These are phyloP conservation scores for Otolemur crassicaudatus DNA, from an alignment of 2,797 vertebrate genomes.

Conservation along the genomic window DNA sequence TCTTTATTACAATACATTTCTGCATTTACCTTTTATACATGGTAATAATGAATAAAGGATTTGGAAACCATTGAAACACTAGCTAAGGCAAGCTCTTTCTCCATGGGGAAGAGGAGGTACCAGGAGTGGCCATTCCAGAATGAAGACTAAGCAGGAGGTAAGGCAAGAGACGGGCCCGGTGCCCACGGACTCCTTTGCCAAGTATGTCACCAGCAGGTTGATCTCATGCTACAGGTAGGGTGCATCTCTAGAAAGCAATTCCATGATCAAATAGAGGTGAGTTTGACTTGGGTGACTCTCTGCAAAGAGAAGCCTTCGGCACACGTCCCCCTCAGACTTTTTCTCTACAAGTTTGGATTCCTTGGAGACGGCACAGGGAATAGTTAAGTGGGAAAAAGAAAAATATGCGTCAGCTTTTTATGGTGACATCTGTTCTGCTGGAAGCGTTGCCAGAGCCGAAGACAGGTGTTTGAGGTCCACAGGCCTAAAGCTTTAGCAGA, in stretches of 20 bases:
- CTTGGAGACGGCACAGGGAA: neutral
- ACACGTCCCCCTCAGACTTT: neutral
- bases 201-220: fast-evolving
- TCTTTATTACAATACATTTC: neutral
- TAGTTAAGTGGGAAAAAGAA: neutral
- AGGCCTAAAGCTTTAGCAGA: neutral
- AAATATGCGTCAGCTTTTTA: neutral
- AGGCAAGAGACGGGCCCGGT: neutral
- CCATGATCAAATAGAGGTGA: fast-evolving
- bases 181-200: fast-evolving
- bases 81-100: neutral
- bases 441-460: neutral
- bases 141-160: neutral
- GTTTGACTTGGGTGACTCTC: neutral
- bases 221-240: fast-evolving
- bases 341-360: conserved; percentile 10
- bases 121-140: neutral
- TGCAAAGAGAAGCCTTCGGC: neutral
- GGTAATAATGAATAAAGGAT: neutral
- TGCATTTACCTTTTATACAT: neutral
- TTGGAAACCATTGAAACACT: neutral
- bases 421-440: neutral
- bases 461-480: neutral
- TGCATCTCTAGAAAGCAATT: no score
- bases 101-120: neutral